These are phyloP conservation scores for Bursaphelenchus mucronatus DNA, from an alignment of 1,140 invertebrate genomes.

Conservation along the genomic window DNA sequence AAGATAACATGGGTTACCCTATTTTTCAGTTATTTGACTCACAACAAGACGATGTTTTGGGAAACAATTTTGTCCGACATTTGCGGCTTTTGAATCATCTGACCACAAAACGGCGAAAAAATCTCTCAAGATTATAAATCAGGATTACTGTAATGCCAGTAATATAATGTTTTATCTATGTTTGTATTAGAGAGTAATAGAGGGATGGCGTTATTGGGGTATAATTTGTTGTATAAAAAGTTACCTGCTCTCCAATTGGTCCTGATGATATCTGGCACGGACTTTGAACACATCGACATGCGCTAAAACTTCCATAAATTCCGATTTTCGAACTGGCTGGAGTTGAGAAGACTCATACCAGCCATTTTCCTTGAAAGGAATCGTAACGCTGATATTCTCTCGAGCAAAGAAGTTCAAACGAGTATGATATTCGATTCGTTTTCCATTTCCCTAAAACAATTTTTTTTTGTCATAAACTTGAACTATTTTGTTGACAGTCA, in stretches of 20 bases:
- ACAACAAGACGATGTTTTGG: too few species aligned
- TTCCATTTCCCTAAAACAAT: constrained; percentile 63
- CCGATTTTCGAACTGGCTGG: constrained; percentile 68
- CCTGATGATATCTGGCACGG: constrained; percentile 83
- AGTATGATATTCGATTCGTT: constrained; percentile 65
- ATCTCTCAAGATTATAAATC: too few species aligned
- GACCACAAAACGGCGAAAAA: too few species aligned
- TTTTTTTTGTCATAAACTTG: neutral
- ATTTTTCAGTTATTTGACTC: too few species aligned
- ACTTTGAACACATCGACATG: constrained; percentile 76
- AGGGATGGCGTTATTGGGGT: too few species aligned
- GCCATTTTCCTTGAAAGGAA: constrained; percentile 28
- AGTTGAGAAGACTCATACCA: constrained; percentile 59
- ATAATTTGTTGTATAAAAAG: constrained; percentile 29
- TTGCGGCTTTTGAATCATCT: too few species aligned
- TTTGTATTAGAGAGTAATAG: too few species aligned
- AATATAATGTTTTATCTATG: too few species aligned
- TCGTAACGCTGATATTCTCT: constrained; percentile 52
- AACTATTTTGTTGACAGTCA: neutral
- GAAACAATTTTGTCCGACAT: too few species aligned
- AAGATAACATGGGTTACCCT: too few species aligned
- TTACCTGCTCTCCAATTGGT: constrained; percentile 80
- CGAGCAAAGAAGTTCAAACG: constrained; percentile 49
- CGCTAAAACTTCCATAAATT: constrained; percentile 79
- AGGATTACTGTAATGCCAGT: too few species aligned